Evolutionary conservation across 2,888 invertebrate species (phyloP).

Genomic region (Agonopterix alstromeriana): DNA sequence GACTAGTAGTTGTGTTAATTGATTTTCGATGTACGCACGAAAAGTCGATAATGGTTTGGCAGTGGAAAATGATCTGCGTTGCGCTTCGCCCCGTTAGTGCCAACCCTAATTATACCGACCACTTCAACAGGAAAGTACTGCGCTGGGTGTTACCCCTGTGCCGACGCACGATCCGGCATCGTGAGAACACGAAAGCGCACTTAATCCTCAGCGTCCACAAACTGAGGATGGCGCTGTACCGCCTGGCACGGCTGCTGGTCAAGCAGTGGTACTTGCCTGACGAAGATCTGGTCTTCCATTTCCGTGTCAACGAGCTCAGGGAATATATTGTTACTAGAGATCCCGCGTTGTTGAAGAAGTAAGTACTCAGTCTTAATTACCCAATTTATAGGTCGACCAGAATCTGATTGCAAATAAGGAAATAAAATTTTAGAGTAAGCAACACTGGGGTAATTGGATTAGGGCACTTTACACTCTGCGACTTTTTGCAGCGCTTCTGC

Average conservation of each 20-base stretch:
- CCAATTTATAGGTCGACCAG: too few relatives aligned
- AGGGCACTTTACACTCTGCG: too few relatives aligned
- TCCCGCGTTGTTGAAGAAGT: conserved; percentile 79
- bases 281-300: conserved; percentile 79
- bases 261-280: conserved; percentile 80
- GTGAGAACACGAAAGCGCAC: conserved; percentile 82
- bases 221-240: conserved; percentile 75
- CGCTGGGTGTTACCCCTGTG: conserved; percentile 78
- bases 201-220: conserved; percentile 73
- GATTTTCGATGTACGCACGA: too few relatives aligned
- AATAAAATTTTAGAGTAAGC: too few relatives aligned
- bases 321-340: conserved; percentile 69
- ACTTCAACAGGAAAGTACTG: conserved; percentile 65
- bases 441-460: too few relatives aligned
- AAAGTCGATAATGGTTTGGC: too few relatives aligned
- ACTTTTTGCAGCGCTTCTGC: too few relatives aligned
- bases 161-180: conserved; percentile 75
- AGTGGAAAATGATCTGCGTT: too few relatives aligned
- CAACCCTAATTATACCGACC: too few relatives aligned
- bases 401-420: too few relatives aligned
- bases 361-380: conserved; percentile 26
- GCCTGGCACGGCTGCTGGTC: conserved; percentile 76
- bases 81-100: too few relatives aligned
- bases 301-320: conserved; percentile 81
- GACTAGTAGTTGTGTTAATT: too few relatives aligned